These are phyloP conservation scores for Strigamia maritima DNA, from an alignment of 2,888 invertebrate species.

Conservation along the genomic window DNA sequence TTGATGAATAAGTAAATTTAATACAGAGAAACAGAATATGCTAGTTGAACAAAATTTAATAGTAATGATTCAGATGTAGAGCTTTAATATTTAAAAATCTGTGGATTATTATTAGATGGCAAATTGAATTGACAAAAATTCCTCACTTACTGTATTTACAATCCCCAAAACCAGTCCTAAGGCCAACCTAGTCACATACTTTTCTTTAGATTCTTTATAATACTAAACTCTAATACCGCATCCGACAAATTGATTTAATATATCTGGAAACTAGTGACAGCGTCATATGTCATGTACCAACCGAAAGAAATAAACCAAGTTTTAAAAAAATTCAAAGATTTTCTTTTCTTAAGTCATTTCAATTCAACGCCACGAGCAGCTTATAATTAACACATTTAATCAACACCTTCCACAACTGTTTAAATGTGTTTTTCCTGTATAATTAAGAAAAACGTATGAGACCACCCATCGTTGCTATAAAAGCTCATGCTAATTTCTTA, in stretches of 20 bases:
- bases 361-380: neutral
- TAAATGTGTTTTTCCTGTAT: neutral
- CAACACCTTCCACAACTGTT: neutral
- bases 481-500: neutral
- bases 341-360: neutral
- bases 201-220: neutral
- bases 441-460: neutral
- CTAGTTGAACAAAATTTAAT: neutral
- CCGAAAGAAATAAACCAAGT: neutral
- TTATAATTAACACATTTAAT: constrained; percentile 10
- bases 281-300: neutral
- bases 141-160: neutral
- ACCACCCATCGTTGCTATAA: neutral
- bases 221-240: constrained; percentile 1
- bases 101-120: neutral
- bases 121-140: neutral
- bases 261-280: neutral
- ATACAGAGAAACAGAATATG: neutral
- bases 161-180: neutral
- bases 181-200: neutral
- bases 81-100: neutral
- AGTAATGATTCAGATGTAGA: neutral
- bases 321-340: neutral
- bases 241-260: constrained; percentile 5
- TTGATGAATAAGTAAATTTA: constrained; percentile 20